These are phyloP conservation scores for Carapus acus DNA, from an alignment of 2,797 vertebrate genomes.

Conservation along the genomic window DNA sequence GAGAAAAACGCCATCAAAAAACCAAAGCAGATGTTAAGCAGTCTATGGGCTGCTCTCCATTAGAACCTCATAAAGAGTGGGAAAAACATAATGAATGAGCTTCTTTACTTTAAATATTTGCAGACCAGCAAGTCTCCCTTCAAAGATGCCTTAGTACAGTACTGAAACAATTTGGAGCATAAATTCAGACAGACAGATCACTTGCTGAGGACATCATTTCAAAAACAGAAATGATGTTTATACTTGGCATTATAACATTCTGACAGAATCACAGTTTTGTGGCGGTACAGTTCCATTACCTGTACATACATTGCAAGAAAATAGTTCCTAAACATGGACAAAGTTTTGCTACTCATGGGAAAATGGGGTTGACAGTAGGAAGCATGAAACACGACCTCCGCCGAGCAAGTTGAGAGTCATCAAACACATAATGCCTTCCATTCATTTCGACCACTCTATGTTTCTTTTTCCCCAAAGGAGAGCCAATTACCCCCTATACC, in stretches of 20 bases:
- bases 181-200: neutral
- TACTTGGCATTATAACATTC: too few relatives aligned
- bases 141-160: constrained; percentile 43
- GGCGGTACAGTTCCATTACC: neutral
- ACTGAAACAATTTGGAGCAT: constrained; percentile 28
- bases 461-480: constrained; percentile 59
- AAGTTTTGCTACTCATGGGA: constrained; percentile 25
- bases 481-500: constrained; percentile 57
- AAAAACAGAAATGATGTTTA: too few relatives aligned
- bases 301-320: constrained; percentile 16
- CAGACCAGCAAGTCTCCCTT: constrained; percentile 29
- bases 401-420: constrained; percentile 53
- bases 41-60: constrained; percentile 45
- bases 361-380: constrained; percentile 49
- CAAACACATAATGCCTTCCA: constrained; percentile 60
- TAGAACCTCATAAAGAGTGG: constrained; percentile 54
- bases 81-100: constrained; percentile 40
- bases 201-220: too few relatives aligned
- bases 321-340: constrained; percentile 28
- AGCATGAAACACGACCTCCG: constrained; percentile 45
- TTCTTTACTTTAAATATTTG: constrained; percentile 50
- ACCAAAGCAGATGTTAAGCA: constrained; percentile 59
- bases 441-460: constrained; percentile 54
- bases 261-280: neutral
- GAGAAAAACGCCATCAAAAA: constrained; percentile 46